A percentile compares a stretch with the other conserved stretches of the same genome.
Evolutionary conservation across 2,888 invertebrate genomes (phyloP).

Genomic region (Lepidocyrtinus sp.): DNA sequence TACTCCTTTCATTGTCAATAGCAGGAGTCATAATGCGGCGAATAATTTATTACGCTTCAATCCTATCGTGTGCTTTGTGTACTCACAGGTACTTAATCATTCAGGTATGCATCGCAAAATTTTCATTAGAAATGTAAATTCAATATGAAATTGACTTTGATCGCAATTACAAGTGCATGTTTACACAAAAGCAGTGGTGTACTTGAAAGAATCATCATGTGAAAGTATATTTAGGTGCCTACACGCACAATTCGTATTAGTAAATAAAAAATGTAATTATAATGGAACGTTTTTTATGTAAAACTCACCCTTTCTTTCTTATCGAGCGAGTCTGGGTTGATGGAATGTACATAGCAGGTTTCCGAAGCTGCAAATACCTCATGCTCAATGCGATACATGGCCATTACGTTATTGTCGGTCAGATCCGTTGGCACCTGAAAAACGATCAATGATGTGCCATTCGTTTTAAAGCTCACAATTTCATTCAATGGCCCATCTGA

Average conservation of each 20-base stretch:
- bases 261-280: not conserved
- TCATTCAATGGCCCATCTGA: no score
- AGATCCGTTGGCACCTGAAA: slow-evolving; percentile 68
- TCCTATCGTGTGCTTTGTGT: not conserved
- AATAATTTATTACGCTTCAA: not conserved
- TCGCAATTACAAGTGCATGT: not conserved
- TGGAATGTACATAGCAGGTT: slow-evolving; percentile 67
- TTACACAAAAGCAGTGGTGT: not conserved
- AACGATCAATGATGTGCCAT: slow-evolving; percentile 22
- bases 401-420: slow-evolving; percentile 68
- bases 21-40: not conserved
- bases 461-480: no score
- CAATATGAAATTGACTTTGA: slow-evolving; percentile 1
- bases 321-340: slow-evolving; percentile 64
- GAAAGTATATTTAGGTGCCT: not conserved
- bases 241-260: not conserved
- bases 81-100: no score
- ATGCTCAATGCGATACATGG: slow-evolving; percentile 64
- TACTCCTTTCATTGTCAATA: not conserved
- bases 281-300: not conserved
- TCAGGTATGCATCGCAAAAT: no score
- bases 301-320: slow-evolving; percentile 67
- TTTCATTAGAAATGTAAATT: slow-evolving; percentile 1
- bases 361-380: slow-evolving; percentile 65
- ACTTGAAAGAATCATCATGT: not conserved